Conservation (phyloP, 2,113 vertebrate species). For the Isichthys henryi region DNA sequence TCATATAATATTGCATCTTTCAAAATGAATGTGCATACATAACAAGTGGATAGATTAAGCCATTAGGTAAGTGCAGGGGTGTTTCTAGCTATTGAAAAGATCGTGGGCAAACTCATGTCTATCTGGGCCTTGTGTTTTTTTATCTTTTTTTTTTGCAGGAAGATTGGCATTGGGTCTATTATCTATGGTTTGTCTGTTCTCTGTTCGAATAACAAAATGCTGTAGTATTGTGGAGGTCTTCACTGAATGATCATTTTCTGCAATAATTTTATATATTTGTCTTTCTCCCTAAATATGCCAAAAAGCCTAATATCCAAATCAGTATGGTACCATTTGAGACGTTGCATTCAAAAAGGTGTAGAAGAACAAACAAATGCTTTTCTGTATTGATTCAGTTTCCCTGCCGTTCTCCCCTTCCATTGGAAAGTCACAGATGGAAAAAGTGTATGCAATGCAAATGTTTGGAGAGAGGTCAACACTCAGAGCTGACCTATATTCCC, state of each 20-base stretch:
- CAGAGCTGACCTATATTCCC: constrained; percentile 26
- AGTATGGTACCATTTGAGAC: neutral
- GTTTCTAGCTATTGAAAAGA: too few species aligned
- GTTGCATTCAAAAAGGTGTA: neutral
- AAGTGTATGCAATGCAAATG: constrained; percentile 11
- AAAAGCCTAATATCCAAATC: constrained; percentile 21
- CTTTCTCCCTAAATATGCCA: constrained; percentile 19
- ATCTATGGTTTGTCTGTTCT: constrained; percentile 33
- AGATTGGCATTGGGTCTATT: constrained; percentile 15
- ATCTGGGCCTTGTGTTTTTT: too few species aligned
- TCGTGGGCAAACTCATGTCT: too few species aligned
- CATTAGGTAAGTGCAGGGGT: neutral
- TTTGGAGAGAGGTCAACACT: neutral
- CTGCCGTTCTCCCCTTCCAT: neutral
- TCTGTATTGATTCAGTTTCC: neutral
- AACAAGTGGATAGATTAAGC: neutral
- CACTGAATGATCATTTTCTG: constrained; percentile 34
- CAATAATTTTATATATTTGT: constrained; percentile 27
- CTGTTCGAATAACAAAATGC: neutral
- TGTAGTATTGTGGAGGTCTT: constrained; percentile 21
- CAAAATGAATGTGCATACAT: neutral
- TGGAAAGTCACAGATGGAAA: neutral
- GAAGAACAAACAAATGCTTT: neutral
- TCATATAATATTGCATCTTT: neutral
- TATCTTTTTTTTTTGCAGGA: too few species aligned